phyloP scores from a whole-genome alignment of 2,113 vertebrate species.

The Macquaria australasica region DNA sequence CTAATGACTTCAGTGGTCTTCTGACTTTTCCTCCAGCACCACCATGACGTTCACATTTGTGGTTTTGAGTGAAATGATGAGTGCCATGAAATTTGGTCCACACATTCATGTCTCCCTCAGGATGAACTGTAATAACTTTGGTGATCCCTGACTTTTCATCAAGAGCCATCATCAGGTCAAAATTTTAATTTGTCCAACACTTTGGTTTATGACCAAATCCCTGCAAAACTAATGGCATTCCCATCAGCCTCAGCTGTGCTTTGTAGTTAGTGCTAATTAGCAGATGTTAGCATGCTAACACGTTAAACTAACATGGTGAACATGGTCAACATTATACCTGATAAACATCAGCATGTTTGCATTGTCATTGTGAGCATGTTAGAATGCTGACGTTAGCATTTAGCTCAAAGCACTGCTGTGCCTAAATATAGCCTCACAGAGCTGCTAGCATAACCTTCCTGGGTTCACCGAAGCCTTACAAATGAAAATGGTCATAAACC shows the following conservation, averaged over 20 bases:
- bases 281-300: background rate
- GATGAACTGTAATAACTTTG: background rate
- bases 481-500: background rate
- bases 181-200: background rate
- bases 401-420: background rate
- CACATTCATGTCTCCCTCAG: background rate
- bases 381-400: background rate
- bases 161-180: background rate
- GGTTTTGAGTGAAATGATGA: background rate
- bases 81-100: background rate
- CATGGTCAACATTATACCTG: background rate
- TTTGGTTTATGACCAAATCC: background rate
- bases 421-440: background rate
- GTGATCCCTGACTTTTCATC: background rate
- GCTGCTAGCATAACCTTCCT: too few relatives aligned
- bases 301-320: background rate
- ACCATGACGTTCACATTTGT: too few relatives aligned
- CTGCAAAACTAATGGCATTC: background rate
- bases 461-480: too few relatives aligned
- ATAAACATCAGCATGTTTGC: background rate
- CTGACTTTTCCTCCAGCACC: too few relatives aligned
- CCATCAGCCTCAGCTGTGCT: background rate
- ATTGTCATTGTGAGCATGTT: background rate
- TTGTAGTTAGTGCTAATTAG: background rate
- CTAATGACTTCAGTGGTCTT: too few relatives aligned